Evolutionary conservation across 1,140 invertebrate species (phyloP).

Genomic region (Caenorhabditis tropicalis): DNA sequence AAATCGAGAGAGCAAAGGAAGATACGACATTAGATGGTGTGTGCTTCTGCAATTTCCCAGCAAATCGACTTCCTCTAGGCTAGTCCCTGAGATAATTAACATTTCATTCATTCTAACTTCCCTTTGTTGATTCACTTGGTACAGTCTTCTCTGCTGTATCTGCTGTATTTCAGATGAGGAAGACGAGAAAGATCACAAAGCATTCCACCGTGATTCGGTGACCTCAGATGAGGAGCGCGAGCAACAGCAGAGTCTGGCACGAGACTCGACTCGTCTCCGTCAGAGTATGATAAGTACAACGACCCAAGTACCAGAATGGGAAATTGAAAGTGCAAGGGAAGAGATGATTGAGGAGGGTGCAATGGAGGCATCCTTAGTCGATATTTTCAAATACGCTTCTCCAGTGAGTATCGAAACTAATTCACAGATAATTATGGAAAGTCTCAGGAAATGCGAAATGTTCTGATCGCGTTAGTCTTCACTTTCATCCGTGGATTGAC

Average conservation of each 20-base stretch:
- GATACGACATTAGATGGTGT: constrained; percentile 46
- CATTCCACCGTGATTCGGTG: constrained; percentile 16
- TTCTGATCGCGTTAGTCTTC: constrained; percentile 52
- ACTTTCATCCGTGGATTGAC: constrained; percentile 64
- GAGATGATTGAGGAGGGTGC: constrained; percentile 63
- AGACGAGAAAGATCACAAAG: not conserved
- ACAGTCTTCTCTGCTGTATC: not conserved
- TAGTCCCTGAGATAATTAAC: constrained; percentile 26
- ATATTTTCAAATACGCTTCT: constrained; percentile 63
- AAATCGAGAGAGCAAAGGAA: constrained; percentile 52
- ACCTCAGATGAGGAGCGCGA: constrained; percentile 52
- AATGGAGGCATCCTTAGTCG: constrained; percentile 56
- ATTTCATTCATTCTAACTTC: not conserved
- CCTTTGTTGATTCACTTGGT: not conserved
- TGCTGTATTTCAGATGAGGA: constrained; percentile 15
- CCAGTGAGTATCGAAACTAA: constrained; percentile 47
- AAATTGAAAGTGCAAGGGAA: constrained; percentile 46
- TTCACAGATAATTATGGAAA: not conserved
- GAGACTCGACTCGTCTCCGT: constrained; percentile 44
- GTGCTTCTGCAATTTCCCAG: constrained; percentile 43
- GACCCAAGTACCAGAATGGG: constrained; percentile 41
- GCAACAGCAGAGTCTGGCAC: constrained; percentile 4
- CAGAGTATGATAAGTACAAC: constrained; percentile 49
- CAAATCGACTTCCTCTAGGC: constrained; percentile 43
- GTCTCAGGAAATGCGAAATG: constrained; percentile 47